Conservation (phyloP, 35 echinoderm and acorn worm genomes). For the Ptychodera flava region DNA sequence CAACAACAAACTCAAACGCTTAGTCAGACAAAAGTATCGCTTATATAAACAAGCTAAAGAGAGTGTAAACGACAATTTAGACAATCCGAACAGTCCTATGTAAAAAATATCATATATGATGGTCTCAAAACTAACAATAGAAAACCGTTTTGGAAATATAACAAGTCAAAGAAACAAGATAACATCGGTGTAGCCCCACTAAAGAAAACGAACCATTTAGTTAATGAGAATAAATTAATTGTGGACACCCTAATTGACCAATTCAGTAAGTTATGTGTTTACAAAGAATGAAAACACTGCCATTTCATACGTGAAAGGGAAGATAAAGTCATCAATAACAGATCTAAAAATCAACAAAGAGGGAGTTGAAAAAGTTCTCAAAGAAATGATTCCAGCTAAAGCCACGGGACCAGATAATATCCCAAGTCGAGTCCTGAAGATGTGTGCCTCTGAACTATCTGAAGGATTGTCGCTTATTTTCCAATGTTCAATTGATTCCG, state of each 20-base stretch:
- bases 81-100: neutral
- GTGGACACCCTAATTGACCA: constrained; percentile 20
- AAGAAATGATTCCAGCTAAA: constrained; percentile 27
- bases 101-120: neutral
- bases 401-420: constrained; percentile 42
- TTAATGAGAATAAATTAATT: constrained; percentile 3
- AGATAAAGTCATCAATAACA: constrained; percentile 1
- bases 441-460: constrained; percentile 6
- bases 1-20: neutral
- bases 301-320: neutral
- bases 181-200: constrained; percentile 33
- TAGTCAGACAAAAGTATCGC: constrained; percentile 6
- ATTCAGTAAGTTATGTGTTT: constrained; percentile 4
- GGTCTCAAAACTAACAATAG: neutral
- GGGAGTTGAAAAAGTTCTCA: constrained; percentile 32
- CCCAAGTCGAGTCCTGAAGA: neutral
- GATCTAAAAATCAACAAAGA: neutral
- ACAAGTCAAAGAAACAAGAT: neutral
- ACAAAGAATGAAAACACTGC: neutral
- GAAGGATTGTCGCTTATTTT: constrained; percentile 5
- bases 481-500: constrained; percentile 19
- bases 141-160: constrained; percentile 26
- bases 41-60: too few relatives aligned
- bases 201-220: neutral
- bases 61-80: too few relatives aligned